phyloP scores from a whole-genome alignment of 2,113 vertebrate species.

The Dissostichus mawsoni region DNA sequence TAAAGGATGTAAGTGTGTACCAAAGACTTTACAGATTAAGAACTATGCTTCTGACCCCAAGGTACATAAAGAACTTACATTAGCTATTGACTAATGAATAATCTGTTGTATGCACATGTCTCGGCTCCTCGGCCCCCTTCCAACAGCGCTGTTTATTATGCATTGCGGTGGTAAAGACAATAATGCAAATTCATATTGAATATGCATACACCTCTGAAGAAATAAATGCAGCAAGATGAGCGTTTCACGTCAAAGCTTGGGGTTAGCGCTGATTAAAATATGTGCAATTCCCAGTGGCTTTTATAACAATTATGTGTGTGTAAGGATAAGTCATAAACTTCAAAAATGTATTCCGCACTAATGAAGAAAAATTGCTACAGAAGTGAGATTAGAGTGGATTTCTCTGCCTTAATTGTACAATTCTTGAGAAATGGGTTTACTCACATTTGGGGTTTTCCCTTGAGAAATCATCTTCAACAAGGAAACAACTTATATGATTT shows the following conservation, averaged over 20 bases:
- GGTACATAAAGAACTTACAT: constrained; percentile 16
- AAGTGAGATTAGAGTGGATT: constrained; percentile 63
- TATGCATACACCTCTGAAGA: constrained; percentile 74
- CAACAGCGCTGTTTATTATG: constrained; percentile 68
- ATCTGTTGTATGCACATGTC: constrained; percentile 20
- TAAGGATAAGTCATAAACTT: constrained; percentile 76
- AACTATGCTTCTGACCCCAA: constrained; percentile 11
- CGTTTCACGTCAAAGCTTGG: constrained; percentile 76
- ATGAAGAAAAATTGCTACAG: constrained; percentile 77
- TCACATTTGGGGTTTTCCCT: constrained; percentile 44
- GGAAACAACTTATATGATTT: not conserved
- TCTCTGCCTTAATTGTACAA: constrained; percentile 72
- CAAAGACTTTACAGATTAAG: constrained; percentile 9
- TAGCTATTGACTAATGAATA: constrained; percentile 42
- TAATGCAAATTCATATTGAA: constrained; percentile 75
- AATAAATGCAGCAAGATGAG: constrained; percentile 72
- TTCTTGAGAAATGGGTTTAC: constrained; percentile 60
- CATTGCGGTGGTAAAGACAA: constrained; percentile 66
- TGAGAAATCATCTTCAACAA: constrained; percentile 43
- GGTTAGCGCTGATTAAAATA: constrained; percentile 79
- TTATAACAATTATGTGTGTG: constrained; percentile 79
- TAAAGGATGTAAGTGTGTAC: not conserved
- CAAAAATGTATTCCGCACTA: constrained; percentile 70
- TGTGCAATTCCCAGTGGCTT: constrained; percentile 53
- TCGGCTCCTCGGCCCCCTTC: constrained; percentile 37